Evolutionary conservation across 2,888 invertebrate genomes (phyloP).

Genomic region (Myopa testacea): DNA sequence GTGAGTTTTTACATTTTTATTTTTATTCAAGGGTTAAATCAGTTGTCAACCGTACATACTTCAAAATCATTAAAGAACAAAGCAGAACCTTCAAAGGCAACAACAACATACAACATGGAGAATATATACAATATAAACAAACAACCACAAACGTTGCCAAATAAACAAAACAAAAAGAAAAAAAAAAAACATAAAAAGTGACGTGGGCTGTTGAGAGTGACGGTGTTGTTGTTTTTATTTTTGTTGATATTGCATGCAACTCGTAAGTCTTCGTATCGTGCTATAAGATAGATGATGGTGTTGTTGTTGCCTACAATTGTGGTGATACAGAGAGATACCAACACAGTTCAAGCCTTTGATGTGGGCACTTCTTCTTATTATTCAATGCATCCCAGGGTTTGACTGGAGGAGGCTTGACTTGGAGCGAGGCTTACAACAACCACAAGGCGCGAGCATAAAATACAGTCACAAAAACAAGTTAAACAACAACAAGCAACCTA

Average conservation of each 20-base stretch:
- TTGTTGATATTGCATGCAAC: background rate
- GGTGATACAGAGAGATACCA: background rate
- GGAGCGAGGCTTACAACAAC: background rate
- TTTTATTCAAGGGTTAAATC: conserved; percentile 13
- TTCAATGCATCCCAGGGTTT: background rate
- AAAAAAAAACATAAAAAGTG: background rate
- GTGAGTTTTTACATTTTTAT: no score
- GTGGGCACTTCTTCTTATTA: background rate
- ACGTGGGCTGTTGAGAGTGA: conserved; percentile 8
- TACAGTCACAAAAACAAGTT: no score
- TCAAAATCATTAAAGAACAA: background rate
- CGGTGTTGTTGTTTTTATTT: conserved; percentile 1
- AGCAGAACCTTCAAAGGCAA: background rate
- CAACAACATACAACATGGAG: background rate
- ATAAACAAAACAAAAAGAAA: background rate
- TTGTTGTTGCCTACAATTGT: background rate
- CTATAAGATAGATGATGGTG: no score
- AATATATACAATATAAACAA: background rate
- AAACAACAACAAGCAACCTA: background rate
- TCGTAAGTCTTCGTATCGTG: background rate
- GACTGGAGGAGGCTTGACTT: conserved; percentile 1
- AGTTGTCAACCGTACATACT: background rate
- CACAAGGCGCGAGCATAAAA: background rate
- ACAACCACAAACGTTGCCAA: background rate
- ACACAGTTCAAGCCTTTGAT: background rate